A percentile compares a stretch with the other conserved stretches of the same genome.
Conservation (phyloP, 2,888 invertebrate species). For the Drosophila pseudotakahashii region DNA sequence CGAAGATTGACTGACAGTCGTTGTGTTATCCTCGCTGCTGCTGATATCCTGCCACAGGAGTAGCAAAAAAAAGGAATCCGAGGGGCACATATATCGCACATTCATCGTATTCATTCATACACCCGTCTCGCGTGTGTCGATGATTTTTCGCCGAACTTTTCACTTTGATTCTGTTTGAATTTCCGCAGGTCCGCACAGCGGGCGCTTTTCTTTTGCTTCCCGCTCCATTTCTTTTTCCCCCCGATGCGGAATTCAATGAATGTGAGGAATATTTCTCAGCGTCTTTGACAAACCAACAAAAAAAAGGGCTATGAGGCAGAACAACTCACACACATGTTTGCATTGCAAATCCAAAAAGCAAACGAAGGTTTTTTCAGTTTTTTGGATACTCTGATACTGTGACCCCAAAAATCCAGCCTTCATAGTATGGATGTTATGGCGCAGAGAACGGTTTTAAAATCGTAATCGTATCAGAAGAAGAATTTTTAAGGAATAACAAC, state of each 20-base stretch:
- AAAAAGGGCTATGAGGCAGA: not conserved
- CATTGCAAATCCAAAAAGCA: slow-evolving; percentile 69
- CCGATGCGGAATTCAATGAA: slow-evolving; percentile 62
- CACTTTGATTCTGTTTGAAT: slow-evolving; percentile 70
- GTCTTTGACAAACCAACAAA: slow-evolving; percentile 64
- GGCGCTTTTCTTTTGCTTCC: not conserved
- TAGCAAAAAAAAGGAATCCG: too few relatives aligned
- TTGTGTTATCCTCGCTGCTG: slow-evolving; percentile 28
- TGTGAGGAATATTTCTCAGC: slow-evolving; percentile 65
- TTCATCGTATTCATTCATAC: not conserved
- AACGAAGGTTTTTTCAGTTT: slow-evolving; percentile 25
- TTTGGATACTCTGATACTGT: slow-evolving; percentile 23
- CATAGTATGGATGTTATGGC: not conserved
- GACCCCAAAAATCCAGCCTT: not conserved
- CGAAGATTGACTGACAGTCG: slow-evolving; percentile 55
- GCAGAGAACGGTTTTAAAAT: not conserved
- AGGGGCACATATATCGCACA: not conserved
- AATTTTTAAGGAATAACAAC: too few relatives aligned
- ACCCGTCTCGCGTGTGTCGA: slow-evolving; percentile 19
- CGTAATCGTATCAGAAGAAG: too few relatives aligned
- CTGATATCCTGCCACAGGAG: slow-evolving; percentile 27
- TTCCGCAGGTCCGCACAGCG: slow-evolving; percentile 49
- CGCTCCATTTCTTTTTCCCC: not conserved
- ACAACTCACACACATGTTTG: slow-evolving; percentile 60
- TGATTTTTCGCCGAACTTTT: slow-evolving; percentile 57